Conservation (phyloP, 1,140 invertebrate species). For the Camponotus floridanus region DNA sequence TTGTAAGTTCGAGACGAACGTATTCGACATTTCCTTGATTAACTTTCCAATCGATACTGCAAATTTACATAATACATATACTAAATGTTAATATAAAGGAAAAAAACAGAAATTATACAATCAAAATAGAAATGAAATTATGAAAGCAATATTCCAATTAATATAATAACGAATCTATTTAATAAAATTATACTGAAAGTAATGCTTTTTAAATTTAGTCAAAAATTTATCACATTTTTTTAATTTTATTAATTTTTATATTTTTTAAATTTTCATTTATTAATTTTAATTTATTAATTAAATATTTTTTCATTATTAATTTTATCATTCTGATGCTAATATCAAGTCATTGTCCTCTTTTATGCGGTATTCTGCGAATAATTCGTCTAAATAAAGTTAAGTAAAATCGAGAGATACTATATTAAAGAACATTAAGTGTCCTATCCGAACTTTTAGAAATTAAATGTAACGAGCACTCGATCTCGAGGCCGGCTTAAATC, state of each 20-base stretch:
- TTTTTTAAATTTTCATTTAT: not conserved
- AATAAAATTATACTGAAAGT: not conserved
- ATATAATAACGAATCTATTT: too few relatives aligned
- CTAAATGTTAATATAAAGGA: not conserved
- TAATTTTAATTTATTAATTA: too few relatives aligned
- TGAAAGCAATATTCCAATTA: not conserved
- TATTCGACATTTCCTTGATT: conserved; percentile 20
- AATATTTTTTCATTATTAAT: not conserved
- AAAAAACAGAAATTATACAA: not conserved
- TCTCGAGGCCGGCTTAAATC: conserved; percentile 53
- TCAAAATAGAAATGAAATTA: not conserved
- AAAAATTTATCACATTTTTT: not conserved
- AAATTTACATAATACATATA: not conserved
- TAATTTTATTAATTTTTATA: too few relatives aligned
- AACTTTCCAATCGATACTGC: not conserved
- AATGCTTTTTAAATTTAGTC: not conserved
- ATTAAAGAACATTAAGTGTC: not conserved
- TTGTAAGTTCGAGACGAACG: not conserved
- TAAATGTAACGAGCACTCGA: conserved; percentile 44
- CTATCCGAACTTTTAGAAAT: conserved; percentile 12
- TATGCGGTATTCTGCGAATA: not conserved
- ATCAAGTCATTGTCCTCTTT: not conserved
- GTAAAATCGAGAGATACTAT: not conserved
- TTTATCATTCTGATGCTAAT: not conserved
- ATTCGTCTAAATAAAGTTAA: not conserved